Conservation (phyloP, 2,113 vertebrate genomes). For the Lethenteron camtschaticum region DNA sequence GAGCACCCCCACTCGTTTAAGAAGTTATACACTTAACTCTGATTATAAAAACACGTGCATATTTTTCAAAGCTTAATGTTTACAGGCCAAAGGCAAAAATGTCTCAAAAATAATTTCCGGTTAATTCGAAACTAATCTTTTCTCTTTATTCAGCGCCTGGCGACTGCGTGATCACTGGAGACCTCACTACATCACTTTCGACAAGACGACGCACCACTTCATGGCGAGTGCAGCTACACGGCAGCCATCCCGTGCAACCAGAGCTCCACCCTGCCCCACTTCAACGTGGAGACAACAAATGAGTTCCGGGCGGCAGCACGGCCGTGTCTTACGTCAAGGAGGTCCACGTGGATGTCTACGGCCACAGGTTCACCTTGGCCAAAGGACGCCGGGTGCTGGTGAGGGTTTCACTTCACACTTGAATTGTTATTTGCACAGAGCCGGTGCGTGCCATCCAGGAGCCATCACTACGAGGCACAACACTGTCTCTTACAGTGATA, state of each 20-base stretch:
- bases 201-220: constrained; percentile 47
- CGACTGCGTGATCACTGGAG: constrained; percentile 49
- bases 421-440: no score
- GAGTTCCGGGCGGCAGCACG: constrained; percentile 33
- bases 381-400: constrained; percentile 43
- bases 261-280: constrained; percentile 30
- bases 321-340: constrained; percentile 47
- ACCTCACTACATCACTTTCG: constrained; percentile 70
- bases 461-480: no score
- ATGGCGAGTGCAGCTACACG: constrained; percentile 64
- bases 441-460: no score
- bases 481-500: no score
- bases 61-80: no score
- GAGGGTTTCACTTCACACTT: constrained; percentile 9
- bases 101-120: not conserved
- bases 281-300: constrained; percentile 51
- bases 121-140: not conserved
- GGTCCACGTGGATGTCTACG: constrained; percentile 32
- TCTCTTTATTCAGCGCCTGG: constrained; percentile 26
- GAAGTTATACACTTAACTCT: no score
- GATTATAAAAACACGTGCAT: no score
- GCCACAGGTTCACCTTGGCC: constrained; percentile 32
- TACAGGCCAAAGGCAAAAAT: no score
- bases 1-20: no score
- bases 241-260: constrained; percentile 36